Percentiles rank a stretch among this genome's conserved stretches.
Evolutionary conservation across 1,140 invertebrate genomes (phyloP).

Genomic region (Vanessa tameamea): DNA sequence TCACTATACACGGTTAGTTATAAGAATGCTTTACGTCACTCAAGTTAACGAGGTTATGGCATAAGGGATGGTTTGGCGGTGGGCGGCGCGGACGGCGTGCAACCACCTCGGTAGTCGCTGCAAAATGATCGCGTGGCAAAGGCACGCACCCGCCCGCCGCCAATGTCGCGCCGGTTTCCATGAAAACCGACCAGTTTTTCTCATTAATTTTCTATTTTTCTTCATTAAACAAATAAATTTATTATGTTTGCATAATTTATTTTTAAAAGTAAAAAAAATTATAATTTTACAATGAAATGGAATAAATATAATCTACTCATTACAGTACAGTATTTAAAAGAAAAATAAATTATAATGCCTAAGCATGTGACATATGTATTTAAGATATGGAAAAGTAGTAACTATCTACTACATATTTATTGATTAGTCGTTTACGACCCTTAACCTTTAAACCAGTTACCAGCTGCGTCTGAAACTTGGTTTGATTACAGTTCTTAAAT

Average conservation of each 20-base stretch:
- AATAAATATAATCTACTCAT: too few species aligned
- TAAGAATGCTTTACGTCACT: constrained; percentile 67
- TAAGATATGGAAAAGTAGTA: too few species aligned
- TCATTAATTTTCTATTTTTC: constrained; percentile 21
- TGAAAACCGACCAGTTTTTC: constrained; percentile 24
- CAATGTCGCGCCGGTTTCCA: constrained; percentile 33
- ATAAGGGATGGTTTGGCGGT: constrained; percentile 44
- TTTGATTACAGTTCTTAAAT: too few species aligned
- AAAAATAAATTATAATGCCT: too few species aligned
- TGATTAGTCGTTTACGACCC: too few species aligned
- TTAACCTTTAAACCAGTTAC: too few species aligned
- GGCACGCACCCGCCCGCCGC: constrained; percentile 53
- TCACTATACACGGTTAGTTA: constrained; percentile 50
- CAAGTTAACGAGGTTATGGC: constrained; percentile 68
- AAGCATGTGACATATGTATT: too few species aligned
- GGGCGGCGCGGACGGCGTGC: constrained; percentile 59
- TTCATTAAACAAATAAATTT: constrained; percentile 5
- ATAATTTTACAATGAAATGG: neutral
- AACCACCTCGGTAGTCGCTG: constrained; percentile 55
- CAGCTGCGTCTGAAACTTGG: too few species aligned
- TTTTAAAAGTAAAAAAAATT: neutral
- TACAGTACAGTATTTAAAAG: too few species aligned
- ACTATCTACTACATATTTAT: too few species aligned
- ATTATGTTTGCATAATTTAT: neutral
- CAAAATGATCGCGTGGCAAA: constrained; percentile 70